Conservation (phyloP, 2,888 invertebrate species). For the Mimumesa dahlbomi region DNA sequence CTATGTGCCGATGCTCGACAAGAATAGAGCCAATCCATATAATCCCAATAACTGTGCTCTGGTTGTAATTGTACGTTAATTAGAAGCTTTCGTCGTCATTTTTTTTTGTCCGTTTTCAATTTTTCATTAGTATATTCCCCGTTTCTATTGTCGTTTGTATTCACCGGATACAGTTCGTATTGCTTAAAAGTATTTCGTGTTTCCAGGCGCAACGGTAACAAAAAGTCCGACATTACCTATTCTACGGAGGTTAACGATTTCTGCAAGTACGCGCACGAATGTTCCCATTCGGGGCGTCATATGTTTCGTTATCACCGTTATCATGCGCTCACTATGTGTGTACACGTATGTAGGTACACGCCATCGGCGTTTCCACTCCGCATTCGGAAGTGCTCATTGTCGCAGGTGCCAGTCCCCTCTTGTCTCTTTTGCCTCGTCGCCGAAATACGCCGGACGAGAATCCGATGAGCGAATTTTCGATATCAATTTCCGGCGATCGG, state of each 20-base stretch:
- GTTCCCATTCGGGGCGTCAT: constrained; percentile 49
- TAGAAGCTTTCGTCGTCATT: too few species aligned
- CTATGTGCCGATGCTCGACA: constrained; percentile 13
- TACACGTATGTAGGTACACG: neutral
- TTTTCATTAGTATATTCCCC: too few species aligned
- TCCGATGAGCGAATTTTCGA: too few species aligned
- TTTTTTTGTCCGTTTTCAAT: too few species aligned
- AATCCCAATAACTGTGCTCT: too few species aligned
- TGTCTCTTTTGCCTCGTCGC: too few species aligned
- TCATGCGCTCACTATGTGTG: constrained; percentile 32
- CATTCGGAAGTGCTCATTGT: constrained; percentile 3
- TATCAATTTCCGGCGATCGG: too few species aligned
- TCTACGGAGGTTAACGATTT: constrained; percentile 46
- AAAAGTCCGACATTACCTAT: constrained; percentile 19
- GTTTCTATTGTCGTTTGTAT: too few species aligned
- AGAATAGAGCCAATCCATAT: constrained; percentile 25
- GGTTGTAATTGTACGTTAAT: too few species aligned
- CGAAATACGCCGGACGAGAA: neutral
- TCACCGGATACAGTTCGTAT: neutral
- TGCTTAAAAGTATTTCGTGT: too few species aligned
- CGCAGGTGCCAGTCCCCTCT: neutral
- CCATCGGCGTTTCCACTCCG: constrained; percentile 12
- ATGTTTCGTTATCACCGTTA: constrained; percentile 61
- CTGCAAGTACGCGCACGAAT: constrained; percentile 29
- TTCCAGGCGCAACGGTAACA: constrained; percentile 2